Evolutionary conservation across 2,113 vertebrate genomes (phyloP).

Genomic region (Crypturellus undulatus): DNA sequence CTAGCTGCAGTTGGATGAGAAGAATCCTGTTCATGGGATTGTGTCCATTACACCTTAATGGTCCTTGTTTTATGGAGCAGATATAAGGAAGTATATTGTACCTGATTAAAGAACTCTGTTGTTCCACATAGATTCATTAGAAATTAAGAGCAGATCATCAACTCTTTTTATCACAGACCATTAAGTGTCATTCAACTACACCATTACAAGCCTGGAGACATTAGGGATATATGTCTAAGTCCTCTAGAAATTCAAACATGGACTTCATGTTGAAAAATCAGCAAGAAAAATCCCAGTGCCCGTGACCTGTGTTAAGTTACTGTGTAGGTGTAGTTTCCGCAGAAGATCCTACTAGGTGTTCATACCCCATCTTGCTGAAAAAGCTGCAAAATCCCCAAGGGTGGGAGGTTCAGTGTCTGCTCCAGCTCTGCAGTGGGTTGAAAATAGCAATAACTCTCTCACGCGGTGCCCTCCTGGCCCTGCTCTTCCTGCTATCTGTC

Average conservation of each 20-base stretch:
- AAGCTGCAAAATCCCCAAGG: background rate
- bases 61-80: background rate
- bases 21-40: background rate
- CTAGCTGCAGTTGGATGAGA: background rate
- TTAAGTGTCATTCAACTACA: background rate
- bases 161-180: background rate
- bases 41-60: background rate
- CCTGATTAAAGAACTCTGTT: background rate
- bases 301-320: background rate
- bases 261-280: background rate
- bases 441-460: background rate
- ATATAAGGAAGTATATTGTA: background rate
- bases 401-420: background rate
- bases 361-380: background rate
- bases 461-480: background rate
- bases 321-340: background rate
- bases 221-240: background rate
- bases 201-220: background rate
- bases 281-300: background rate
- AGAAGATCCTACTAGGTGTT: background rate
- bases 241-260: slow-evolving; percentile 1
- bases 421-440: background rate
- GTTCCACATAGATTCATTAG: background rate
- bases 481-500: background rate
- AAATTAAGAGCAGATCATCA: background rate